Conservation (phyloP, 1,140 invertebrate genomes). For the Orussus abietinus region DNA sequence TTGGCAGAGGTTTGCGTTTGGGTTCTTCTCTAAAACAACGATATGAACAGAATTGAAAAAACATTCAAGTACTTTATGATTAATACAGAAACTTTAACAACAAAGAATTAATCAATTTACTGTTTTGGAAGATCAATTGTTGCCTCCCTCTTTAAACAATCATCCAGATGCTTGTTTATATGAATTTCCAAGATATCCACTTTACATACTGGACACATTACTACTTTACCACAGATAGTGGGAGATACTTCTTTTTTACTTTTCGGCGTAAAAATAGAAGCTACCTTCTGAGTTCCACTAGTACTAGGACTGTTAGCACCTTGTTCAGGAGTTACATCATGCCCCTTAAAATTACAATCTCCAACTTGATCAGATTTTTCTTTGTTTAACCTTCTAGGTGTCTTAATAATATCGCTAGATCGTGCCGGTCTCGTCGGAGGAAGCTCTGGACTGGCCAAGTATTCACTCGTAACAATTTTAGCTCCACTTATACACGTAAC, state of each 20-base stretch:
- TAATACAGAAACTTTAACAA: conserved; percentile 10
- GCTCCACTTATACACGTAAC: conserved; percentile 18
- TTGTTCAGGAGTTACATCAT: conserved; percentile 9
- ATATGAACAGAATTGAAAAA: conserved; percentile 10
- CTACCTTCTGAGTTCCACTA: conserved; percentile 22
- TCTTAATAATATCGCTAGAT: conserved; percentile 8
- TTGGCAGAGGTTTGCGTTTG: conserved; percentile 52
- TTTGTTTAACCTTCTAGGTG: conserved; percentile 2
- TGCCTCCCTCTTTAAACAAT: conserved; percentile 48
- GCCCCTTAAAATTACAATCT: too few species aligned
- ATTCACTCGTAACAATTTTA: conserved; percentile 7
- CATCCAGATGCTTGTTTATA: conserved; percentile 58
- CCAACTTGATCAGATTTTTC: too few species aligned
- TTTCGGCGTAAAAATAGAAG: conserved; percentile 40
- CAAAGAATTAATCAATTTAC: conserved; percentile 9
- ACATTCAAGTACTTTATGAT: too few species aligned
- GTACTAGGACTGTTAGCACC: conserved; percentile 36
- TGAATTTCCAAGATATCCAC: conserved; percentile 46
- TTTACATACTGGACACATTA: conserved; percentile 57
- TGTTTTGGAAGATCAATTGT: conserved; percentile 11
- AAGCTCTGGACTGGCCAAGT: conserved; percentile 1
- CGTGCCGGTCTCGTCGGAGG: conserved; percentile 19
- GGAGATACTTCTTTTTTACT: conserved; percentile 17
- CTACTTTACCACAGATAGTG: conserved; percentile 22
- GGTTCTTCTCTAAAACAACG: conserved; percentile 21